These are phyloP conservation scores for Tenthredo scrophulariae DNA, from an alignment of 2,888 invertebrate species.

Conservation along the genomic window DNA sequence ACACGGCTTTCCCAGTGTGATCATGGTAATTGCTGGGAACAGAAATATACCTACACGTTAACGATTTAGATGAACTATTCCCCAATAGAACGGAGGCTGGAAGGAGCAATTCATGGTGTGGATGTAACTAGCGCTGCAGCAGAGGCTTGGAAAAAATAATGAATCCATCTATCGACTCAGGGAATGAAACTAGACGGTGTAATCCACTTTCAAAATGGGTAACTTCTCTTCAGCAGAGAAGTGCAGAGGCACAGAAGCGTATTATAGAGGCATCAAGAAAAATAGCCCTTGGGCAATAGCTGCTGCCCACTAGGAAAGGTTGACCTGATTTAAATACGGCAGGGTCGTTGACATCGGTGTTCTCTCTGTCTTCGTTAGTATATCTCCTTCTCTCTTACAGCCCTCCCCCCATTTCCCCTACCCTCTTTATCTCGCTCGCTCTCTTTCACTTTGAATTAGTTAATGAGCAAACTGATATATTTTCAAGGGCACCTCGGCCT, in stretches of 20 bases:
- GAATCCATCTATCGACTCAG: not conserved
- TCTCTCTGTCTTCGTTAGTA: slow-evolving; percentile 23
- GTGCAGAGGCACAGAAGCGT: slow-evolving; percentile 30
- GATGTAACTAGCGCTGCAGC: not conserved
- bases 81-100: not conserved
- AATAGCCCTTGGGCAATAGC: slow-evolving; percentile 53
- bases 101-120: not conserved
- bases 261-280: slow-evolving; percentile 49
- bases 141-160: not conserved
- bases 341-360: slow-evolving; percentile 50
- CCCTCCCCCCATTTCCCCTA: not conserved
- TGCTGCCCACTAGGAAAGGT: slow-evolving; percentile 52
- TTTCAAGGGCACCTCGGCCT: slow-evolving; percentile 43
- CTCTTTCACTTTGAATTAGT: slow-evolving; percentile 51
- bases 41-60: not conserved
- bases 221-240: slow-evolving; percentile 2
- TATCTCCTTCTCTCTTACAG: not conserved
- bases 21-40: not conserved
- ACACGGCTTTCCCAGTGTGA: slow-evolving; percentile 2
- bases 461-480: slow-evolving; percentile 29
- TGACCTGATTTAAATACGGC: slow-evolving; percentile 52
- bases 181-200: slow-evolving; percentile 12
- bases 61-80: not conserved
- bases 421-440: not conserved
- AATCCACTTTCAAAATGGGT: slow-evolving; percentile 42